These are phyloP conservation scores for Piaya cayana DNA, from an alignment of 2,113 vertebrate species.

Conservation along the genomic window DNA sequence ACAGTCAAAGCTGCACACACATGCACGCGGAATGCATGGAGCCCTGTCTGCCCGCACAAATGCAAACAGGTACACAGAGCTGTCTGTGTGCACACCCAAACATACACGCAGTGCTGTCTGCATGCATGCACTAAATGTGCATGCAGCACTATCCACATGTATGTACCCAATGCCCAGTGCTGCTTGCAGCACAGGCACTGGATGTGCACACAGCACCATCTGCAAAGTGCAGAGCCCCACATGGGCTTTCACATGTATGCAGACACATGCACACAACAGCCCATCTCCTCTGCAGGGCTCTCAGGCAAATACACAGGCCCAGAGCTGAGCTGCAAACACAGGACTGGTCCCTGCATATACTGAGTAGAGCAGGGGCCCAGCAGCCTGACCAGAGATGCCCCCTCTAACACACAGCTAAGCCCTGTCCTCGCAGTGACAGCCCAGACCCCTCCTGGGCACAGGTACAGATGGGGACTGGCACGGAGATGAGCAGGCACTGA, in stretches of 20 bases:
- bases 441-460: fast-evolving
- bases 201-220: background rate
- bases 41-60: background rate
- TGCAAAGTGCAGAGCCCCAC: background rate
- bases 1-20: too few species aligned
- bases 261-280: background rate
- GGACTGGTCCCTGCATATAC: background rate
- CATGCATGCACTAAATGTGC: fast-evolving
- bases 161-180: background rate
- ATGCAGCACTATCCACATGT: fast-evolving
- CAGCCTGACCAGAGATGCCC: background rate
- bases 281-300: background rate
- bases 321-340: background rate
- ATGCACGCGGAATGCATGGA: fast-evolving
- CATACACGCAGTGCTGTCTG: background rate
- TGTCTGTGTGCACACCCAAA: background rate
- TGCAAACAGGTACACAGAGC: background rate
- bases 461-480: background rate
- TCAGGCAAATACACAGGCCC: background rate
- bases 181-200: too few species aligned
- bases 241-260: fast-evolving
- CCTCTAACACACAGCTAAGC: background rate
- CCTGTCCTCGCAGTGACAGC: background rate
- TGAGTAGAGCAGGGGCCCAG: background rate
- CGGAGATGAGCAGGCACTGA: background rate